Percentiles rank a stretch among this genome's conserved stretches.
Conservation (phyloP, 2,888 invertebrate genomes). For the Lasioglossum leucozonium region DNA sequence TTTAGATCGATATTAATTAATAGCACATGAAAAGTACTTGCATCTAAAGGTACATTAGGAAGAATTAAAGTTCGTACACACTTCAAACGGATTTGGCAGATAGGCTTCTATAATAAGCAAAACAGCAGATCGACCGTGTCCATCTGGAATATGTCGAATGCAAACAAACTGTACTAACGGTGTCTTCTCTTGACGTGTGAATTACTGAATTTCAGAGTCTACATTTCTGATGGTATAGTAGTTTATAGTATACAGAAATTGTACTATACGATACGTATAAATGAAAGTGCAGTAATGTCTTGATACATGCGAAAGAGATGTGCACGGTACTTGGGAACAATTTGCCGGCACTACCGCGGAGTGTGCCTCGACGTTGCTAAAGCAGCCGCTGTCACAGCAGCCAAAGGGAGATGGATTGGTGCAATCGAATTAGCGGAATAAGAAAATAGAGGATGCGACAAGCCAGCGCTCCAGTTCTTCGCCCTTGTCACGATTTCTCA, state of each 20-base stretch:
- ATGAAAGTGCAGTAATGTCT: no score
- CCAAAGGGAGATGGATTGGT: not conserved
- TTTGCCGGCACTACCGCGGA: no score
- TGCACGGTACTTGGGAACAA: no score
- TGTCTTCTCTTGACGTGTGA: no score
- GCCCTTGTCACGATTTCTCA: conserved; percentile 1
- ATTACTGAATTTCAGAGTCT: no score
- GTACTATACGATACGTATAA: no score
- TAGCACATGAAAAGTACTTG: no score
- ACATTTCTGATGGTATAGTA: not conserved
- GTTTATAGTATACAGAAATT: not conserved
- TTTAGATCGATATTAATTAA: no score
- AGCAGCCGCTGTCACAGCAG: not conserved
- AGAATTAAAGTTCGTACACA: not conserved
- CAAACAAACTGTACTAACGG: not conserved
- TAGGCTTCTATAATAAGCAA: not conserved
- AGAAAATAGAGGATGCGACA: conserved; percentile 1
- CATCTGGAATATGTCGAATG: not conserved
- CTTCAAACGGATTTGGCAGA: not conserved
- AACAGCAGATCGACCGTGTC: not conserved
- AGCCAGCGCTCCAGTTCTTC: not conserved
- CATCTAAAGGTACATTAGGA: not conserved
- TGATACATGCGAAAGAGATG: no score
- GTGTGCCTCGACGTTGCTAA: not conserved
- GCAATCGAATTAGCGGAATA: conserved; percentile 6